Base-by-base conservation (phyloP, 2,797 vertebrate genomes). In the Emydoidea blandingii region DNA sequence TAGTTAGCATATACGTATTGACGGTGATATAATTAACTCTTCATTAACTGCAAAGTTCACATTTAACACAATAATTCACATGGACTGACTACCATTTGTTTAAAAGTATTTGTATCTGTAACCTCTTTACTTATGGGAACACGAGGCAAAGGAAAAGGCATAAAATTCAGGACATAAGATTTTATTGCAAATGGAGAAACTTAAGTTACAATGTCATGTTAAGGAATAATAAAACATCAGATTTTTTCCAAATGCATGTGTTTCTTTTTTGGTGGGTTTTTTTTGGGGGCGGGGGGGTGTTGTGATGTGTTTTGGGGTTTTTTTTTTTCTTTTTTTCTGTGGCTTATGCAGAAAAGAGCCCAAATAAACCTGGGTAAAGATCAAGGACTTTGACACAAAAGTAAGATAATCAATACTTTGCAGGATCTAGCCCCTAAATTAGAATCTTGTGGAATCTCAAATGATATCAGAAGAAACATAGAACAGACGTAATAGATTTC, bases 51-150 rank as follows among this genome's bases (percentile, higher is more conserved):
- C 44, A 92, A 49, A 47, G 16, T 41, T 87, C 0, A 0, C 72
- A 92, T 82, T 87, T 83, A 81, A 93, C 86, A 41, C 16, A 85
- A 44, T 84, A 89, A 93, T 93, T 92, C 68, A 82, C 29, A 89
- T 21, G 56, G 12, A 78, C 14, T 85, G 78, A 53, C 54, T 83
- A 31, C 52, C 27, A 79, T 78, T 79, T 50, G 34, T 87, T 86
- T 57, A 59, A 8, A 80, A 94, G 79, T 85, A 89, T 57, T 9
- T 79, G 27, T 49, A 86, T 74, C n/a, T 87, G 5, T 81, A 86
- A 65, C 52, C 79, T 44, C 86, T 59, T 79, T 82, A 62, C 82
- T 78, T 86, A 95, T 41, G 4, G 56, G 91, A 49, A 49, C 92
- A 94, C 54, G n/a, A 29, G 88, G 59, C 72, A 85, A 91, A 96